These are phyloP conservation scores for Diarsia mendica DNA, from an alignment of 2,888 invertebrate genomes.

Conservation along the genomic window DNA sequence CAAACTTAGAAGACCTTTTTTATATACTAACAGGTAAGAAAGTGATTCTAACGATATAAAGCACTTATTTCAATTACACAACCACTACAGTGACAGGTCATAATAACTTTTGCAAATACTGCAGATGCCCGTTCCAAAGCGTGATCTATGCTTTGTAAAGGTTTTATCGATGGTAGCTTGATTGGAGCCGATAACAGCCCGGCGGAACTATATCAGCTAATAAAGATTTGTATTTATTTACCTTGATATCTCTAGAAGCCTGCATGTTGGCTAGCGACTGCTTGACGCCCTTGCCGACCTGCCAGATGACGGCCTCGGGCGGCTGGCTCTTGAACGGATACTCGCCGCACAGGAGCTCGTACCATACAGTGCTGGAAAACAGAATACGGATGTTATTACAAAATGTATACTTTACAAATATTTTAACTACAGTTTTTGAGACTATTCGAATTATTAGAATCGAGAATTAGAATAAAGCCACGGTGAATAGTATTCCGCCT, in stretches of 20 bases:
- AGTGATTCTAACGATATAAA: no score
- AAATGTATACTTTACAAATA: neutral
- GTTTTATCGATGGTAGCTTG: no score
- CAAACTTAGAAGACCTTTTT: neutral
- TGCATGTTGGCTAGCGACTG: constrained; percentile 98
- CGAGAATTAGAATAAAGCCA: no score
- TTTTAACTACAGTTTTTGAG: neutral
- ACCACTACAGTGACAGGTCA: no score
- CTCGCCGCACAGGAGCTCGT: constrained; percentile 98
- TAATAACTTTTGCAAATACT: no score
- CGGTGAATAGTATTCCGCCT: no score
- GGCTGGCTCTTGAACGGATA: constrained; percentile 98
- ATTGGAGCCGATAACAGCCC: neutral
- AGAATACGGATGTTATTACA: neutral
- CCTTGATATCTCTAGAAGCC: constrained; percentile 98
- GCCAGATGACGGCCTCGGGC: constrained; percentile 99
- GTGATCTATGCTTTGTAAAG: no score
- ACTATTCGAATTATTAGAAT: no score
- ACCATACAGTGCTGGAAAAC: constrained; percentile 97
- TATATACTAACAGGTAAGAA: no score
- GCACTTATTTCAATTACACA: no score
- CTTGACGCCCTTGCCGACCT: constrained; percentile 99
- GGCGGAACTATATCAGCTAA: neutral
- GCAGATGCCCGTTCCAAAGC: no score
- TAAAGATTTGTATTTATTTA: constrained; percentile 73